Evolutionary conservation across 2,888 invertebrate species (phyloP).

Genomic region (Tipula unca): DNA sequence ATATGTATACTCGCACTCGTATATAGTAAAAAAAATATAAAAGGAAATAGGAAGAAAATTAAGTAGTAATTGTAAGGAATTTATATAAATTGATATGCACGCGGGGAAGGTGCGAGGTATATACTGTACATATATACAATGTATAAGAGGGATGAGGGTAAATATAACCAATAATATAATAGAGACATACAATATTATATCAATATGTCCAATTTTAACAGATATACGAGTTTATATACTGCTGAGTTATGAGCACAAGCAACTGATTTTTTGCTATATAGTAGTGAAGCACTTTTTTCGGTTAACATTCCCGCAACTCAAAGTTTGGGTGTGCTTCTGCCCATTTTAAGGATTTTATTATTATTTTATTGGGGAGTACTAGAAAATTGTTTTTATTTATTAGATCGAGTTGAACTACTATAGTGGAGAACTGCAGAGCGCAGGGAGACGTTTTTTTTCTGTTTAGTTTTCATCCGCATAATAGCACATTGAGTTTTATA

Average conservation of each 20-base stretch:
- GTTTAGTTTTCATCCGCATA: not conserved
- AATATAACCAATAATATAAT: slow-evolving; percentile 3
- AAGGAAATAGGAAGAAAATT: slow-evolving; percentile 4
- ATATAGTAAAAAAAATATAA: not conserved
- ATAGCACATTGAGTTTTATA: not conserved
- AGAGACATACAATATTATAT: not conserved
- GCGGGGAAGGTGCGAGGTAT: not conserved
- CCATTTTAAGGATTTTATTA: not conserved
- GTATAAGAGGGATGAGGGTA: not conserved
- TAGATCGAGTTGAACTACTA: not conserved
- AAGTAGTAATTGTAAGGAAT: not conserved
- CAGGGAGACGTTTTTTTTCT: not conserved
- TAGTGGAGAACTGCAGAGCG: not conserved
- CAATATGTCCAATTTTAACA: slow-evolving; percentile 14
- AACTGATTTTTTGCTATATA: not conserved
- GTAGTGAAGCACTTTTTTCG: not conserved
- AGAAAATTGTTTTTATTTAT: not conserved
- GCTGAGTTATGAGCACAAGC: not conserved
- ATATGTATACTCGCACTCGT: not conserved
- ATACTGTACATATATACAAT: not conserved
- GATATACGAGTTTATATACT: not conserved
- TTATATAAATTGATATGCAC: not conserved
- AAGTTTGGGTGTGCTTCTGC: not conserved
- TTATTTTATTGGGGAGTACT: not conserved
- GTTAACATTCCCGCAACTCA: not conserved